Evolutionary conservation across 2,113 vertebrate genomes (phyloP).

Genomic region (Tricholaema leucomelas): DNA sequence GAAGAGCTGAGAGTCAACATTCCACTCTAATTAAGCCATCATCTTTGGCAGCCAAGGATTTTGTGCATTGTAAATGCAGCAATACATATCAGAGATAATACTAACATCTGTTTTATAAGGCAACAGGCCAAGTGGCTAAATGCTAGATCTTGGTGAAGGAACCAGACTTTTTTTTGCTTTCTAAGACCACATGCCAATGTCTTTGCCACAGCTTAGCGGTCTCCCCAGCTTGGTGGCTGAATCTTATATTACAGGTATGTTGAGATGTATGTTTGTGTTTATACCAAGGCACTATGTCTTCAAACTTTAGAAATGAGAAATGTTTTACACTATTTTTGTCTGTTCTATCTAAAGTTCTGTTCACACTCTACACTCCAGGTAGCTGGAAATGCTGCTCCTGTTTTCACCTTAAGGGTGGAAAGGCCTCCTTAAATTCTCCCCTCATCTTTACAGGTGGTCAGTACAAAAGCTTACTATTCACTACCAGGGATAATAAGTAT

Average conservation of each 20-base stretch:
- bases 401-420: not conserved
- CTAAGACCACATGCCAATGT: not conserved
- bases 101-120: constrained; percentile 57
- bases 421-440: not conserved
- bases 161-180: constrained; percentile 30
- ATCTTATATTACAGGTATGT: not conserved
- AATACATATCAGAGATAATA: constrained; percentile 57
- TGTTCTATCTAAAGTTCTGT: not conserved
- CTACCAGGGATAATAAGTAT: not conserved
- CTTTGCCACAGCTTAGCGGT: not conserved
- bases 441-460: not conserved
- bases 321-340: not conserved
- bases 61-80: constrained; percentile 48
- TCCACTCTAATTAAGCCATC: constrained; percentile 63
- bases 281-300: not conserved
- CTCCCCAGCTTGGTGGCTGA: not conserved
- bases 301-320: not conserved
- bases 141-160: constrained; percentile 3
- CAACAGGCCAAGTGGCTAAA: constrained; percentile 43
- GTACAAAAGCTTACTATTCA: not conserved
- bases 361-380: not conserved
- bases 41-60: constrained; percentile 48
- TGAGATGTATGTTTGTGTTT: not conserved
- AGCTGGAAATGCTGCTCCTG: not conserved
- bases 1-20: constrained; percentile 51